Evolutionary conservation across 2,888 invertebrate genomes (phyloP), one percentile per base, ranked within the genome.

Genomic region (Campoplex nolae): DNA sequence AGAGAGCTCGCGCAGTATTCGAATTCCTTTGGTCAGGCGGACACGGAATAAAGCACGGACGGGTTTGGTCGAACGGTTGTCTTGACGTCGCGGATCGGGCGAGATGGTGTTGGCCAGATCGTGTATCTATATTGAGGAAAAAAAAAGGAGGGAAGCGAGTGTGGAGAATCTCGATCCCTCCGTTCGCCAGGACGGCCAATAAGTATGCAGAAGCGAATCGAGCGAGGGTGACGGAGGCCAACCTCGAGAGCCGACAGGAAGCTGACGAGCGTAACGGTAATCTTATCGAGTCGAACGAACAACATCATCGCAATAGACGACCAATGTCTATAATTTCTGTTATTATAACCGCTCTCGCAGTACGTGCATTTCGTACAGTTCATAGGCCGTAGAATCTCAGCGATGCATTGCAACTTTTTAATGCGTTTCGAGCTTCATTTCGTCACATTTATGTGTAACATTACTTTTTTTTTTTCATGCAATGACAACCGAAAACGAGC

Each of bases 261-360:
- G 90, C 92, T 93, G 91, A 90, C 91, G 91, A 91, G 89, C 90
- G 89, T 93, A 93, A 93, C 93, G 93, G 93, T 92, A 93, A 88
- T 89, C 75, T 78, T 85, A 67, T 65, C 85, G 88, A 90, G 87
- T 67, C 77, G 45, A 78, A 74, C 89, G 89, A 54, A 28, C 70
- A 32, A 28, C 70, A 32, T 54, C 45, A 65, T 78, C 48, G 70
- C 74, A 75, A 68, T 79, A 84, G 75, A 87, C 79, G 35, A 75
- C 42, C 82, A 38, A 79, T 82, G 62, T 32, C 58, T 54, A 74
- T 81, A 81, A 70, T 83, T 65, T 65, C 80, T 80, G 85, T 54
- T 83, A 74, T 51, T 38, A 23, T 68, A 84, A 35, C 77, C 88
- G 83, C 85, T 78, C 82, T 38, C 85, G 77, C 83, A 86, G 85